These are phyloP conservation scores for Chionomys nivalis DNA, from an alignment of 2,113 vertebrate genomes.

Conservation along the genomic window DNA sequence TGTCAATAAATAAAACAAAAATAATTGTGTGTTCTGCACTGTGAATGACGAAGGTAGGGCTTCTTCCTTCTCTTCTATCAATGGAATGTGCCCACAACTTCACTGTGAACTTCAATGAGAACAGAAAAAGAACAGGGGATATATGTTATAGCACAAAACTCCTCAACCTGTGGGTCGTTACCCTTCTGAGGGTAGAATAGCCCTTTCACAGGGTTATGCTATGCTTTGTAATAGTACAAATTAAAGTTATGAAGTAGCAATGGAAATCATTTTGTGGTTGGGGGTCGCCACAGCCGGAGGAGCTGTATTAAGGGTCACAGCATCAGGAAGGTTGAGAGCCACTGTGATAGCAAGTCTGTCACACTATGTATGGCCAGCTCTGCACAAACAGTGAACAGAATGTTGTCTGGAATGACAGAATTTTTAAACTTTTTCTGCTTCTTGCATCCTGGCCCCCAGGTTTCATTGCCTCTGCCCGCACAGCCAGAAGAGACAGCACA, in stretches of 20 bases:
- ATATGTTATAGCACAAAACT: no score
- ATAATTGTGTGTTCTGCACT: background rate
- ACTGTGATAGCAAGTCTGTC: no score
- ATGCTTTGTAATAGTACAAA: background rate
- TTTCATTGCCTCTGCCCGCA: background rate
- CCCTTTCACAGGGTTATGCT: background rate
- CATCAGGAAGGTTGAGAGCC: background rate
- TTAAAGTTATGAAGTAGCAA: background rate
- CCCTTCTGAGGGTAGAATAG: background rate
- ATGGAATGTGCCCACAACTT: rapidly evolving
- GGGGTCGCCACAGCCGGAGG: background rate
- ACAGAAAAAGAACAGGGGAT: background rate
- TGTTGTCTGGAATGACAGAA: background rate
- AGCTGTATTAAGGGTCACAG: background rate
- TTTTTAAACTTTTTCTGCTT: background rate
- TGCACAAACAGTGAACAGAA: background rate
- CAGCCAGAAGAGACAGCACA: background rate
- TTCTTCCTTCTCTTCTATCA: background rate
- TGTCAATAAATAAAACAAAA: background rate
- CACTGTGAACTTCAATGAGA: background rate
- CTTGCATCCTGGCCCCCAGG: background rate
- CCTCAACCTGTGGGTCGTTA: background rate
- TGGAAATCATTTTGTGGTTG: background rate
- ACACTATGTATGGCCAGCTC: background rate
- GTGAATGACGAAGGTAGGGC: no score